Percentiles rank a stretch among this genome's conserved stretches.
These are phyloP conservation scores for Atta texana DNA, from an alignment of 1,140 invertebrate species.

Conservation along the genomic window DNA sequence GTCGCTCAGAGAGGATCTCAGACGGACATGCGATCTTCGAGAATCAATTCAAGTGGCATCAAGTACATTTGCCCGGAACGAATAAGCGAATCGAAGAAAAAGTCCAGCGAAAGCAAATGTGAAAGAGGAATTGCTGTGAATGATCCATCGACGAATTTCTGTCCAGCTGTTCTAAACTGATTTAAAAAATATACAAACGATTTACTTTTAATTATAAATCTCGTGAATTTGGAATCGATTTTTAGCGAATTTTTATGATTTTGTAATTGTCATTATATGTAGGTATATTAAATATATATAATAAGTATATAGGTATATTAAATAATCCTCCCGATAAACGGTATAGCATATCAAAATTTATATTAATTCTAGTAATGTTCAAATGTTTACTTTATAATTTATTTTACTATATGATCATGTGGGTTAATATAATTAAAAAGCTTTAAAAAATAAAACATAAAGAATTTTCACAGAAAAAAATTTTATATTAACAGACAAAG, in stretches of 20 bases:
- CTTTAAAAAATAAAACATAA: too few species aligned
- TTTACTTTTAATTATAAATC: background rate
- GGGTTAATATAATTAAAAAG: too few species aligned
- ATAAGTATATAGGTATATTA: background rate
- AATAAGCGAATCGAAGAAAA: slow-evolving; percentile 39
- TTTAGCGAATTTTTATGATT: background rate
- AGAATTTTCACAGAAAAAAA: too few species aligned
- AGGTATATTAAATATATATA: background rate
- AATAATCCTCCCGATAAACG: background rate
- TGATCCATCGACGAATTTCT: slow-evolving; percentile 30
- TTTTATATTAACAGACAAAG: too few species aligned
- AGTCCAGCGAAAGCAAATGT: slow-evolving; percentile 4
- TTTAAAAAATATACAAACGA: background rate
- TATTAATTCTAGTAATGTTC: too few species aligned
- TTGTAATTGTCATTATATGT: background rate
- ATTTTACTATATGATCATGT: too few species aligned
- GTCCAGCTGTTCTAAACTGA: slow-evolving; percentile 8
- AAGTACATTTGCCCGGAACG: slow-evolving; percentile 34
- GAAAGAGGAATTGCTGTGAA: slow-evolving; percentile 26
- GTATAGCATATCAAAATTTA: background rate
- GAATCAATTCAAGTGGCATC: slow-evolving; percentile 51
- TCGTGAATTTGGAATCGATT: background rate
- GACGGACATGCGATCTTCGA: slow-evolving; percentile 17
- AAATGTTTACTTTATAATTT: too few species aligned
- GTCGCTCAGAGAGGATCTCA: slow-evolving; percentile 21